Evolutionary conservation across 2,797 vertebrate species (phyloP), one percentile per base, ranked within the genome.

Genomic region (Fistularia commersonii): DNA sequence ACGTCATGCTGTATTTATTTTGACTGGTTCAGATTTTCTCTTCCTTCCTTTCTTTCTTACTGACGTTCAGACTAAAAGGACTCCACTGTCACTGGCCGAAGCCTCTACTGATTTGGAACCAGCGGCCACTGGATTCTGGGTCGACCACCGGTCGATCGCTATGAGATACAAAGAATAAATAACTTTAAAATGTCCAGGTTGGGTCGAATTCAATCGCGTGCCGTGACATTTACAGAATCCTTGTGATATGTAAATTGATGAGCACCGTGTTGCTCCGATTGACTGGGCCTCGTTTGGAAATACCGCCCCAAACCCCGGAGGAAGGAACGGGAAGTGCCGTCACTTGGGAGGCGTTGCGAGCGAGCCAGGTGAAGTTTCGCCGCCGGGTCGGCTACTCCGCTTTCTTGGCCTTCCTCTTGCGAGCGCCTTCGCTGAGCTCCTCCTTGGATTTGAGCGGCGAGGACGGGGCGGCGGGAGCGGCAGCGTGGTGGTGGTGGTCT

Each of bases 371-470:
- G 66, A 72, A 65, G 66, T 68, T 75, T 70, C 43, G 8, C 53
- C 38, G 32, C 38, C 32, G 14, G 39, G 13, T 11, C 23, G 1
- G 67, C 87, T 93, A 99, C 80, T 99, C 96, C 0, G 93, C 95
- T 80, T 98, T 99, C 89, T 99, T 99, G 39, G 91, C 89, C 85
- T 98, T 99, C 77, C 95, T 89, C 78, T 97, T 99, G 71, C 95
- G 92, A 11, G 90, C 87, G 41, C 94, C 94, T 80, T 99, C 97
- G 0, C 92, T 92, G 68, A 96, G 87, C 70, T 98, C 97, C 76
- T 98, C 97, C 82, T 94, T 95, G 68, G 89, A 90, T 83, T 96
- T 98, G 54, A 89, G 79, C 1, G 92, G 89, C 58, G 93, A 88
- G 11, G 89, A 64, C 0, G 92, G 83, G 32, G 57, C 61, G 47